Evolutionary conservation across 2,113 vertebrate species (phyloP).

Genomic region (Murina feae): DNA sequence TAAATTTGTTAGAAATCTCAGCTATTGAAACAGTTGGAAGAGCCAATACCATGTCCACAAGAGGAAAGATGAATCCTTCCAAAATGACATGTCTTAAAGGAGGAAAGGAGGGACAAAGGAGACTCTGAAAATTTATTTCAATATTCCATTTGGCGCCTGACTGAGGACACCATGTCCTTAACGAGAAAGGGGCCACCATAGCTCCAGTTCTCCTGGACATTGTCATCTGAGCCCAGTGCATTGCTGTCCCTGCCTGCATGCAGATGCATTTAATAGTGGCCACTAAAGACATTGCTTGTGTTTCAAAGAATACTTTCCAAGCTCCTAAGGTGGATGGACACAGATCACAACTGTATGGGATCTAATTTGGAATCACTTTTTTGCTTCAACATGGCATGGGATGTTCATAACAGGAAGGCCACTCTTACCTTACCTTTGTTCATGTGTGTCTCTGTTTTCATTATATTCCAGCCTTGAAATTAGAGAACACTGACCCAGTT

Average conservation of each 20-base stretch:
- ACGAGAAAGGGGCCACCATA: background rate
- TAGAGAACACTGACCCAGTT: background rate
- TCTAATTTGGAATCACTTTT: background rate
- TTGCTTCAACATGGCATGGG: background rate
- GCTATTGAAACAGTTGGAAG: background rate
- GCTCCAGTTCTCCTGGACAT: background rate
- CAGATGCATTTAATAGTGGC: background rate
- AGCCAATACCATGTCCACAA: background rate
- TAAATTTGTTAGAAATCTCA: background rate
- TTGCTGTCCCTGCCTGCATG: background rate
- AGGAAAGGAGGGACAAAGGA: background rate
- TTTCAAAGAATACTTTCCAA: background rate
- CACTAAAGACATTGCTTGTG: background rate
- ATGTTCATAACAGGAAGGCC: background rate
- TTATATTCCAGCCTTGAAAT: background rate
- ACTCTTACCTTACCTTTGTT: background rate
- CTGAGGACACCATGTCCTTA: background rate
- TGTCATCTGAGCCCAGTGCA: background rate
- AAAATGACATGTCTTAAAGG: background rate
- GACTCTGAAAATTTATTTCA: background rate
- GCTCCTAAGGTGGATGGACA: background rate
- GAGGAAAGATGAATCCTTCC: background rate
- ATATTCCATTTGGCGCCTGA: background rate
- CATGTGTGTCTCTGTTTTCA: background rate
- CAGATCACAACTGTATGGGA: background rate